Evolutionary conservation across 2,888 invertebrate genomes (phyloP).

Genomic region (Drosophila acutilabella): DNA sequence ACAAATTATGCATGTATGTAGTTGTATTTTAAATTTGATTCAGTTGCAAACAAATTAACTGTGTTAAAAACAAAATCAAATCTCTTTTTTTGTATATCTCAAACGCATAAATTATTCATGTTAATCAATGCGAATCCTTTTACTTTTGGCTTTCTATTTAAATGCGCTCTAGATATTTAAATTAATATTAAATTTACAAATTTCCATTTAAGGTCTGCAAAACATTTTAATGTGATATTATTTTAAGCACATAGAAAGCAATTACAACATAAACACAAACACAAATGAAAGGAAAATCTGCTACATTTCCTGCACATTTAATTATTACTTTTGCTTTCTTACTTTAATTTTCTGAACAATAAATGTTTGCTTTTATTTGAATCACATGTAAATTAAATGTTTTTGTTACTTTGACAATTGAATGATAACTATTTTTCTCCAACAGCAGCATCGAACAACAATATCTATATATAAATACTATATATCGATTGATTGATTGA

Average conservation of each 20-base stretch:
- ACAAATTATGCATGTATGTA: slow-evolving; percentile 56
- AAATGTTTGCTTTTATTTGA: slow-evolving; percentile 49
- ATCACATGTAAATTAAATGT: slow-evolving; percentile 7
- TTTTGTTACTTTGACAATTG: not conserved
- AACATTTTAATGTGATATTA: slow-evolving; percentile 77
- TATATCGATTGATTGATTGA: slow-evolving; percentile 1
- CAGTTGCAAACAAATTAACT: slow-evolving; percentile 21
- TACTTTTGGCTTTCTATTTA: slow-evolving; percentile 34
- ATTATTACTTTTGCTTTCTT: slow-evolving; percentile 44
- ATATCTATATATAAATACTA: not conserved
- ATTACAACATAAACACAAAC: slow-evolving; percentile 24
- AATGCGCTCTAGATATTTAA: slow-evolving; percentile 22
- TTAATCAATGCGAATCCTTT: slow-evolving; percentile 19
- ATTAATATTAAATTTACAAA: slow-evolving; percentile 29
- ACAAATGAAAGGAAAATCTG: slow-evolving; percentile 5
- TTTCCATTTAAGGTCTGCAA: slow-evolving; percentile 51
- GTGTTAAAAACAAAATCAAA: slow-evolving; percentile 14
- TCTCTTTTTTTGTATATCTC: slow-evolving; percentile 51
- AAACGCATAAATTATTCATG: slow-evolving; percentile 36
- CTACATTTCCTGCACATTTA: slow-evolving; percentile 33
- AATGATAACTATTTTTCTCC: slow-evolving; percentile 32
- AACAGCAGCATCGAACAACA: slow-evolving; percentile 47
- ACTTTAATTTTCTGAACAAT: slow-evolving; percentile 42
- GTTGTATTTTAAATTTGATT: slow-evolving; percentile 37
- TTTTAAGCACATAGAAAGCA: slow-evolving; percentile 68